Evolutionary conservation across 1,140 invertebrate genomes (phyloP), one percentile per base, ranked within the genome.

Genomic region (Chironomus tepperi): DNA sequence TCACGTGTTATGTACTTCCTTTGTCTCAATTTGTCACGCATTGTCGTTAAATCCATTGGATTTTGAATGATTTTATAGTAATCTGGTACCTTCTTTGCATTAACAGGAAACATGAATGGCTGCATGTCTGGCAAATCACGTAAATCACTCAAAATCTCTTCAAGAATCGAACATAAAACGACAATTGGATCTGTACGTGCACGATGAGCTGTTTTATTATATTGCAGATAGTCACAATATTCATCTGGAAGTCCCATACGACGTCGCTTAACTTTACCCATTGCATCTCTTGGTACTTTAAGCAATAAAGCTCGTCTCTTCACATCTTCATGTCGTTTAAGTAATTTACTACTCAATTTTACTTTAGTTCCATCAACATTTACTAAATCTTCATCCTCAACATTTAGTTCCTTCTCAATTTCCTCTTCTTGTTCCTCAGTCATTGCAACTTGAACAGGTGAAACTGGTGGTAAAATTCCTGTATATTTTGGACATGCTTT

Each of bases 11-110:
- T 93, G 83, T 99, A 99, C 79, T 94, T 93, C 78, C 96, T 96
- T 78, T 95, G 89, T 9, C 96, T 84, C 2, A 98, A 84, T 81
- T 96, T 95, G 77, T 98, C 96, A 75, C 96, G 84, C 76, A 99
- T 98, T 0, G 94, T 96, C 83, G 98, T 97, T 47, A 99, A 83
- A 83, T 99, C 97, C 94, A 99, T 99, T 0, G 98, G 98, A 75
- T 92, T 87, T 57, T 90, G 89, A 8, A 99, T 88, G 42, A 98
- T 95, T 75, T 91, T 90, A 80, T 97, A 91, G 83, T 99, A 99
- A 85, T 98, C 96, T 0, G 93, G 92, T 7, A 98, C 94, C 83
- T 92, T 89, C 85, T 98, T 98, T 15, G 89, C 86, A 85, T 94
- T 98, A 43, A 99, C 98, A 7, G 98, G 97, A 77, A 95, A 92